phyloP scores from a whole-genome alignment of 2,888 invertebrate species.

The Xestia xanthographa region DNA sequence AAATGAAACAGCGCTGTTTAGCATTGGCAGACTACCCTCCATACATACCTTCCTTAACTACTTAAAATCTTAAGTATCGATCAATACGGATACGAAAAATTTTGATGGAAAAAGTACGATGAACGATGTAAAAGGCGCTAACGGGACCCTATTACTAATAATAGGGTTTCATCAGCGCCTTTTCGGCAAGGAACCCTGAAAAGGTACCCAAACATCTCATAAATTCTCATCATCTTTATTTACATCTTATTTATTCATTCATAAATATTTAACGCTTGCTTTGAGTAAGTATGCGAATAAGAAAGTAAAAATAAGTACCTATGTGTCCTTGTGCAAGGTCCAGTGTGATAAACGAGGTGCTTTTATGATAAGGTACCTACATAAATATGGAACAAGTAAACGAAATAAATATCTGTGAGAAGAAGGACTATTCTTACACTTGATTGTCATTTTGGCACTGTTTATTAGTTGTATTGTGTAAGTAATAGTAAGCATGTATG shows the following conservation, averaged over 20 bases:
- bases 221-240: constrained; percentile 56
- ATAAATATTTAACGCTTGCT: constrained; percentile 54
- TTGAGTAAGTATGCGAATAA: constrained; percentile 48
- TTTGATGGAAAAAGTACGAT: constrained; percentile 14
- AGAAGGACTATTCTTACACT: neutral
- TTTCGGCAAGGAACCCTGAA: constrained; percentile 38
- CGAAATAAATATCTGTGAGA: neutral
- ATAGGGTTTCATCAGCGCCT: constrained; percentile 40
- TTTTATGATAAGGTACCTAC: constrained; percentile 3
- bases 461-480: too few relatives aligned
- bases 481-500: too few relatives aligned
- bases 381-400: constrained; percentile 23
- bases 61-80: neutral
- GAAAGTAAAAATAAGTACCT: constrained; percentile 29
- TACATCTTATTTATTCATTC: constrained; percentile 58
- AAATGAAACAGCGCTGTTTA: too few relatives aligned
- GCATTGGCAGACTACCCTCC: too few relatives aligned
- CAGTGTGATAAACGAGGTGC: constrained; percentile 13
- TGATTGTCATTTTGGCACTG: neutral
- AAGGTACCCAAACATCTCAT: constrained; percentile 49
- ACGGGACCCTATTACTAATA: constrained; percentile 42
- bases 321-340: constrained; percentile 25
- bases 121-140: constrained; percentile 10
- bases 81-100: neutral
- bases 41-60: neutral